Base-by-base conservation (phyloP, 1,140 invertebrate genomes). In the Eupristina koningsbergeri region DNA sequence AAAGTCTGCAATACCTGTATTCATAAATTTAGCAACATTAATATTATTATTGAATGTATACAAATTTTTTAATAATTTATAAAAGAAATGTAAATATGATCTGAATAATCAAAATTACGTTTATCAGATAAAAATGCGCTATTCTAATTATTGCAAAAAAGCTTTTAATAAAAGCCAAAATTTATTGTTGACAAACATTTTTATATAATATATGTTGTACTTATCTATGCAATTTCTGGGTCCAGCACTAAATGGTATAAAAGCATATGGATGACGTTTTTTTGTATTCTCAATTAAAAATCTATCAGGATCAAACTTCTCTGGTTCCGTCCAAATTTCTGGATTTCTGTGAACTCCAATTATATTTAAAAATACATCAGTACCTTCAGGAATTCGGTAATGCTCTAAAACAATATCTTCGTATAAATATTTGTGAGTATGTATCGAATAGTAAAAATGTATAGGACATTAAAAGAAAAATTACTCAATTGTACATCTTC, bases 181-280 rank as follows among this genome's bases (percentile, higher is more conserved):
- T n/a, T 17, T 17, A 50, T 7, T 50, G 17, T 50, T n/a, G n/a
- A 15, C 29, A n/a, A n/a, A n/a, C n/a, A 29, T 29, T n/a, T 63
- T 63, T 63, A 7, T 31, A 11, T n/a, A 64, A 41, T 36, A 3
- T 41, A 41, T n/a, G n/a, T n/a, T n/a, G n/a, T n/a, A n/a, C n/a
- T 90, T 89, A 94, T 95, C 96, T 84, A 97, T 96, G 85, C 96
- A 97, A 88, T 96, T 96, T 64, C 96, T 93, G 0, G 94, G 93
- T 5, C 96, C 96, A 64, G 95, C 96, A 75, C 95, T 96, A 86
- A 97, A 97, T 3, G 96, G 94, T 61, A 97, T 90, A 89, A 94
- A 96, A 17, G 92, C 90, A 86, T 93, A 95, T 13, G 92, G 93
- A 89, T 93, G 94, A 64, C 94, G 90, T n/a, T 87, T 86, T 22